These are phyloP conservation scores for Anodontia alba DNA, from an alignment of 2,888 invertebrate genomes.

Conservation along the genomic window DNA sequence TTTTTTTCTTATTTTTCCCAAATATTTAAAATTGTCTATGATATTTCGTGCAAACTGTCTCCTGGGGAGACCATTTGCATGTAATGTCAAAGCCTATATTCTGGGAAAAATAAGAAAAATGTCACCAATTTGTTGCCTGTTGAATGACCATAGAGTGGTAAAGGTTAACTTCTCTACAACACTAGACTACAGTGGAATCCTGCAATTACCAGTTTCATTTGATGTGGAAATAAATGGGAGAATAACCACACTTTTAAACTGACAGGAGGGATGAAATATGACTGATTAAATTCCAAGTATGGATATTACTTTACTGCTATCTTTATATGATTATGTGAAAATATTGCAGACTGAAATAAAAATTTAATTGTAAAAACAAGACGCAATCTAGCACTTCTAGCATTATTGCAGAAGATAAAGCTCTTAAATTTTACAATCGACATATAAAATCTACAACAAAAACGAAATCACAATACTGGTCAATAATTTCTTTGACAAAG, in stretches of 20 bases:
- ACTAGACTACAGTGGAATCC: no score
- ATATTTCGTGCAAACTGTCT: no score
- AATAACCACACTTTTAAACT: slow-evolving; percentile 1
- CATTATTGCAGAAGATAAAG: slow-evolving; percentile 1
- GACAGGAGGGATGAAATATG: not conserved
- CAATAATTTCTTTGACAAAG: slow-evolving; percentile 30
- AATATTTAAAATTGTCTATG: no score
- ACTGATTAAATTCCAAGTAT: slow-evolving; percentile 5
- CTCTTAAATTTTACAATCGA: slow-evolving; percentile 13
- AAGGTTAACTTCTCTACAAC: no score
- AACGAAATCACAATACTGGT: slow-evolving; percentile 25
- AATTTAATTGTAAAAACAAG: slow-evolving; percentile 4
- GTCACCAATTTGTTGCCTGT: no score
- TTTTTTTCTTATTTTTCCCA: no score
- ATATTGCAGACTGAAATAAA: not conserved
- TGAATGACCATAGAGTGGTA: no score
- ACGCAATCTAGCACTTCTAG: not conserved
- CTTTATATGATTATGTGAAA: not conserved
- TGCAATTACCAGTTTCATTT: no score
- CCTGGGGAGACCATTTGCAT: no score
- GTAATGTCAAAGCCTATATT: no score
- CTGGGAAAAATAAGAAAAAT: no score
- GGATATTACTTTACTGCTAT: slow-evolving; percentile 7
- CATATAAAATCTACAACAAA: slow-evolving; percentile 20
- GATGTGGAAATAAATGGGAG: no score